phyloP scores from a whole-genome alignment of 2,113 vertebrate genomes.

The Bambusicola thoracicus region DNA sequence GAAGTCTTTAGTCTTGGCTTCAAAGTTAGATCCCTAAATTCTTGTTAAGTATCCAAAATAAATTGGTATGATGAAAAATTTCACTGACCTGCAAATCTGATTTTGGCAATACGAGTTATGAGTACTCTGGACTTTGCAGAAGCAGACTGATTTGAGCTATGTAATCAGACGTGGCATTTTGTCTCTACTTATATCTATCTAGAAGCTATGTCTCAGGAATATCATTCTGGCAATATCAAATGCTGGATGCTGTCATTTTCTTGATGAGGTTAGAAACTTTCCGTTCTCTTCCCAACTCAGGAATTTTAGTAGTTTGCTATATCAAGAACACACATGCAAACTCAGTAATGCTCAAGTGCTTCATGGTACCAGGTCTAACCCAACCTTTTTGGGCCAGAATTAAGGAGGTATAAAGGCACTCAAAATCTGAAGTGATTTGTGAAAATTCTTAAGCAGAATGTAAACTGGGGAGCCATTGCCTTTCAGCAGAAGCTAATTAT shows the following conservation, averaged over 20 bases:
- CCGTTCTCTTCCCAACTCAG: not conserved
- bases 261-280: not conserved
- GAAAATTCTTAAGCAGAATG: not conserved
- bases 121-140: constrained; percentile 31
- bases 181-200: not conserved
- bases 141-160: constrained; percentile 28
- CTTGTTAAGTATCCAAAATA: constrained; percentile 23
- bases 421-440: not conserved
- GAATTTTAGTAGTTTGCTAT: not conserved
- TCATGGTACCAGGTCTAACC: not conserved
- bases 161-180: constrained; percentile 44
- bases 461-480: not conserved
- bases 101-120: not conserved
- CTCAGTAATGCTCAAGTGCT: not conserved
- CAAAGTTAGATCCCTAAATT: not conserved
- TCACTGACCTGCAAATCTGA: constrained; percentile 47
- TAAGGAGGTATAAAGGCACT: not conserved
- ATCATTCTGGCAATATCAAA: not conserved
- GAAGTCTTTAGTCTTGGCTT: not conserved
- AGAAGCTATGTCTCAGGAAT: not conserved
- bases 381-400: not conserved
- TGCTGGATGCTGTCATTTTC: not conserved
- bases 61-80: constrained; percentile 47
- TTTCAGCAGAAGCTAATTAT: not conserved
- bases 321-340: not conserved